A percentile compares a stretch with the other conserved stretches of the same genome.
Evolutionary conservation across 2,797 vertebrate genomes (phyloP).

Genomic region (Pseudomugil tenellus): DNA sequence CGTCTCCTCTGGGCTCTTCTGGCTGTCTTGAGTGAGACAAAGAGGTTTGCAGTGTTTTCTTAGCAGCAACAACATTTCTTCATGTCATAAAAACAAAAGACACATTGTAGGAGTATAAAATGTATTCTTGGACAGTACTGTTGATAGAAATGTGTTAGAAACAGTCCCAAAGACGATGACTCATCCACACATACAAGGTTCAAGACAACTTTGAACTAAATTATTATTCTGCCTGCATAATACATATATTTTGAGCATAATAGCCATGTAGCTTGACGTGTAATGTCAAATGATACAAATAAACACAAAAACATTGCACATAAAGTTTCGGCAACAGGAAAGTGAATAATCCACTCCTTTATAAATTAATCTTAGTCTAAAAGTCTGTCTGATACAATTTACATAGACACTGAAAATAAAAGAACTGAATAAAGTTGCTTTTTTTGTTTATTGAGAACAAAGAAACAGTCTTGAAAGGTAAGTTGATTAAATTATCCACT

Average conservation of each 20-base stretch:
- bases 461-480: too few species aligned
- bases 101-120: conserved; percentile 23
- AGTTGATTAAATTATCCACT: too few species aligned
- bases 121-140: conserved; percentile 1
- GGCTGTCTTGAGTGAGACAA: conserved; percentile 4
- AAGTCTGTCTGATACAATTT: neutral
- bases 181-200: conserved; percentile 2
- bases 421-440: too few species aligned
- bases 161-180: conserved; percentile 29
- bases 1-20: neutral
- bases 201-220: neutral
- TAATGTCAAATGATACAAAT: neutral
- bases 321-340: too few species aligned
- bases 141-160: conserved; percentile 16
- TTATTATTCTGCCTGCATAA: too few species aligned
- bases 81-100: conserved; percentile 11
- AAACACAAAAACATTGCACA: neutral
- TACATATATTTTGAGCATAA: neutral
- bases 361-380: neutral
- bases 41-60: neutral
- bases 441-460: too few species aligned
- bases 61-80: neutral
- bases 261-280: neutral
- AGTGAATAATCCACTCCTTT: neutral
- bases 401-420: neutral